phyloP scores from a whole-genome alignment of 1,140 invertebrate genomes.

The Chironomus striatipennis region DNA sequence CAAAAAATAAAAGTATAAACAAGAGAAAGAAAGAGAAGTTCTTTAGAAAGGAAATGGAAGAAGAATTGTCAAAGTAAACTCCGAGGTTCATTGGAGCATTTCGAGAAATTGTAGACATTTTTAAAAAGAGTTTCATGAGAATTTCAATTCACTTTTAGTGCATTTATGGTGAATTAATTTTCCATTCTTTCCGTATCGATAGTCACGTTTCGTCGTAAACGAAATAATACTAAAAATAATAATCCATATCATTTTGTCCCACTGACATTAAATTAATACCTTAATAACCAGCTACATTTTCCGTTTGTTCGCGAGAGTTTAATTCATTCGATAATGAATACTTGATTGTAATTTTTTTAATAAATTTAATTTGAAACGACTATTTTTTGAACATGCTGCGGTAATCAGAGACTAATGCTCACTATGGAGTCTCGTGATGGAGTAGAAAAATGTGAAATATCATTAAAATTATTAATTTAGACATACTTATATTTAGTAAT shows the following conservation, averaged over 20 bases:
- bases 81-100: slow-evolving; percentile 18
- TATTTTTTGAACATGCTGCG: no score
- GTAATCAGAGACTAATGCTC: no score
- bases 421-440: no score
- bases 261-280: slow-evolving; percentile 5
- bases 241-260: neutral
- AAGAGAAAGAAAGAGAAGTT: neutral
- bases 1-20: neutral
- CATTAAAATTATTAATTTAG: no score
- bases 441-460: no score
- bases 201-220: neutral
- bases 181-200: slow-evolving; percentile 1
- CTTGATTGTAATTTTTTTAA: no score
- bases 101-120: neutral
- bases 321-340: neutral
- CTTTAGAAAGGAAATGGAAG: neutral
- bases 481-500: no score
- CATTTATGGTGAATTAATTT: neutral
- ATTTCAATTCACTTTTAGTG: neutral
- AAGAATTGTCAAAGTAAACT: slow-evolving; percentile 1
- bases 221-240: neutral
- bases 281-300: neutral
- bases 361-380: no score
- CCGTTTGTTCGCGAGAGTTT: neutral
- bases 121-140: slow-evolving; percentile 1